phyloP scores from a whole-genome alignment of 2,797 vertebrate genomes.

The Spinus pinus region DNA sequence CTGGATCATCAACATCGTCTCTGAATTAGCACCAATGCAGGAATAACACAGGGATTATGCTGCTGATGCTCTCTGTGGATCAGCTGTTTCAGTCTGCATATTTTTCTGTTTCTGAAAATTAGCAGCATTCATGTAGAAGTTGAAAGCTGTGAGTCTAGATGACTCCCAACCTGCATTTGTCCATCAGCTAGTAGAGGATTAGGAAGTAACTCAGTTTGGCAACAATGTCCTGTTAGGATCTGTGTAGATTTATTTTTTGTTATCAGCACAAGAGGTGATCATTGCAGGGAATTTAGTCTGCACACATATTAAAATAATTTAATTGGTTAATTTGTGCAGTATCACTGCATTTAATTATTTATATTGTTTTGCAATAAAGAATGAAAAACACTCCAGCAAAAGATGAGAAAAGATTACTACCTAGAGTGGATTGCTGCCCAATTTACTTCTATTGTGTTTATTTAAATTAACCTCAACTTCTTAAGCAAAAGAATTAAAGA shows the following conservation, averaged over 20 bases:
- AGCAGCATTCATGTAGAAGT: not conserved
- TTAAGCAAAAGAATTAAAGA: not conserved
- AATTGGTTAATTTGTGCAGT: not conserved
- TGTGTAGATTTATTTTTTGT: not conserved
- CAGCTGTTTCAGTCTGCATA: accelerated
- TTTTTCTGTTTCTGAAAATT: not conserved
- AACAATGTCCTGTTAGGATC: not conserved
- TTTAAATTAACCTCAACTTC: constrained; percentile 10
- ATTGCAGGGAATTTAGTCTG: not conserved
- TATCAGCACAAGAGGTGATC: not conserved
- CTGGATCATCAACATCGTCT: not conserved
- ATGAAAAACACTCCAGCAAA: not conserved
- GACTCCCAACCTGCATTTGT: not conserved
- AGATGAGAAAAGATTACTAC: not conserved
- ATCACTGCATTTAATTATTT: not conserved
- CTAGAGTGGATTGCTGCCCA: not conserved
- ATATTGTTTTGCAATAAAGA: not conserved
- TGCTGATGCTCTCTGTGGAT: not conserved
- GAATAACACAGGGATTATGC: not conserved
- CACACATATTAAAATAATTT: not conserved
- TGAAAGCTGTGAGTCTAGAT: not conserved
- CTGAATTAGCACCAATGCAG: not conserved
- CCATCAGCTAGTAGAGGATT: not conserved
- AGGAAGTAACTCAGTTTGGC: not conserved
- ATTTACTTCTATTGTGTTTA: not conserved